Percentiles rank a stretch among this genome's conserved stretches.
Evolutionary conservation across 2,888 invertebrate species (phyloP).

Genomic region (Drosophila lutescens): DNA sequence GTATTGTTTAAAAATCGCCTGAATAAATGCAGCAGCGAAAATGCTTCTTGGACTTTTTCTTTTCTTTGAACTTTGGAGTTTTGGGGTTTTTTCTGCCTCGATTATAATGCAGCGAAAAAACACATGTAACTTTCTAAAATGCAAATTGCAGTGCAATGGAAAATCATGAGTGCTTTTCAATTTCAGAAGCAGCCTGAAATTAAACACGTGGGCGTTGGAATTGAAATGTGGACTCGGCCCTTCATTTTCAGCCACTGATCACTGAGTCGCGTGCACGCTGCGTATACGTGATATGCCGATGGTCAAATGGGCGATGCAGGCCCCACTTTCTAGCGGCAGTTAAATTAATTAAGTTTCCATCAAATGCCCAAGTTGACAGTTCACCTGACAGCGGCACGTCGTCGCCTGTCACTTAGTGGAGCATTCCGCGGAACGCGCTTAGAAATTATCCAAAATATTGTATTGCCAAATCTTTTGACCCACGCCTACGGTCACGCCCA

Average conservation of each 20-base stretch:
- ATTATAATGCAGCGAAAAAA: slow-evolving; percentile 64
- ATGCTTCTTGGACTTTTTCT: slow-evolving; percentile 20
- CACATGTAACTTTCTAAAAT: slow-evolving; percentile 75
- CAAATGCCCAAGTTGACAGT: slow-evolving; percentile 44
- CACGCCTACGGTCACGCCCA: slow-evolving; percentile 6
- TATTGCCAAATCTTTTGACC: slow-evolving; percentile 17
- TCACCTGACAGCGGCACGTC: slow-evolving; percentile 62
- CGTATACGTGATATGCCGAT: slow-evolving; percentile 58
- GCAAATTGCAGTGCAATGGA: slow-evolving; percentile 71
- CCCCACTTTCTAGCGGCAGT: slow-evolving; percentile 60
- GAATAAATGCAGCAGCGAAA: slow-evolving; percentile 47
- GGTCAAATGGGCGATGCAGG: slow-evolving; percentile 53
- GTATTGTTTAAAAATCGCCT: slow-evolving; percentile 34
- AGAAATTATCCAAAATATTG: slow-evolving; percentile 47
- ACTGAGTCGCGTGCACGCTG: slow-evolving; percentile 37
- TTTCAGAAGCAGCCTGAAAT: slow-evolving; percentile 44
- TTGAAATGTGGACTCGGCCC: slow-evolving; percentile 18
- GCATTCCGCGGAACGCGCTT: slow-evolving; percentile 45
- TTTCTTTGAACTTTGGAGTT: slow-evolving; percentile 33
- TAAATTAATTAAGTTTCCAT: slow-evolving; percentile 62
- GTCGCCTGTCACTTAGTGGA: slow-evolving; percentile 64
- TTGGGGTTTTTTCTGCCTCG: slow-evolving; percentile 51
- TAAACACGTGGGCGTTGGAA: slow-evolving; percentile 62
- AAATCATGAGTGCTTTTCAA: slow-evolving; percentile 70
- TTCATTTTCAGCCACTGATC: slow-evolving; percentile 22